These are phyloP conservation scores for Aphidoletes aphidimyza DNA, from an alignment of 2,888 invertebrate genomes.

Conservation along the genomic window DNA sequence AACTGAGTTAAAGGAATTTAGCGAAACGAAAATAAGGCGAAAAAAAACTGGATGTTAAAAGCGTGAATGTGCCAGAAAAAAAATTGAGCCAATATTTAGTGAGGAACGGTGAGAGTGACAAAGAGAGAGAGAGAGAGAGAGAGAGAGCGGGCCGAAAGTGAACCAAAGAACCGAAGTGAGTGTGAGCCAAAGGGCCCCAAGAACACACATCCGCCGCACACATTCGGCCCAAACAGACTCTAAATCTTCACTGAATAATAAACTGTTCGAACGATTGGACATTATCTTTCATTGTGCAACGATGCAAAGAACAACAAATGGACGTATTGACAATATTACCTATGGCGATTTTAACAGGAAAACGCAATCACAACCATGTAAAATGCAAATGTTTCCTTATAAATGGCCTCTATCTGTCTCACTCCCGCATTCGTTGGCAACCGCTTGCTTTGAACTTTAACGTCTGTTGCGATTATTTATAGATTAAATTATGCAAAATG, in stretches of 20 bases:
- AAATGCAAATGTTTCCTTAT: conserved; percentile 36
- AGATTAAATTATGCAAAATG: conserved; percentile 48
- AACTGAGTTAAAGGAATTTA: neutral
- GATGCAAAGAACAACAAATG: neutral
- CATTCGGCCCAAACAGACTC: neutral
- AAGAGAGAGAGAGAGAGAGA: too few species aligned
- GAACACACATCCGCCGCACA: neutral
- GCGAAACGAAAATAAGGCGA: neutral
- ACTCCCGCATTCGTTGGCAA: too few species aligned
- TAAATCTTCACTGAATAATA: conserved; percentile 22
- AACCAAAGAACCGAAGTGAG: too few species aligned
- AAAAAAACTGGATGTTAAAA: conserved; percentile 20
- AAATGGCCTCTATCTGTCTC: conserved; percentile 40
- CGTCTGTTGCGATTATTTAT: conserved; percentile 53
- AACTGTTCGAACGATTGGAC: conserved; percentile 30
- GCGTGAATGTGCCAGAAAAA: conserved; percentile 39
- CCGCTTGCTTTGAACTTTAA: conserved; percentile 47
- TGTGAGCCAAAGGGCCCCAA: too few species aligned
- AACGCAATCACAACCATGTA: conserved; percentile 34
- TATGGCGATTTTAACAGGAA: conserved; percentile 55
- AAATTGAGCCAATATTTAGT: neutral
- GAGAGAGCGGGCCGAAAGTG: neutral
- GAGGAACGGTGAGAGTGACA: too few species aligned
- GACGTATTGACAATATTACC: conserved; percentile 55
- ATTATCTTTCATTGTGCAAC: neutral